Percentiles rank a stretch among this genome's conserved stretches.
Evolutionary conservation across 2,797 vertebrate species (phyloP).

Genomic region (Discoglossus pictus): DNA sequence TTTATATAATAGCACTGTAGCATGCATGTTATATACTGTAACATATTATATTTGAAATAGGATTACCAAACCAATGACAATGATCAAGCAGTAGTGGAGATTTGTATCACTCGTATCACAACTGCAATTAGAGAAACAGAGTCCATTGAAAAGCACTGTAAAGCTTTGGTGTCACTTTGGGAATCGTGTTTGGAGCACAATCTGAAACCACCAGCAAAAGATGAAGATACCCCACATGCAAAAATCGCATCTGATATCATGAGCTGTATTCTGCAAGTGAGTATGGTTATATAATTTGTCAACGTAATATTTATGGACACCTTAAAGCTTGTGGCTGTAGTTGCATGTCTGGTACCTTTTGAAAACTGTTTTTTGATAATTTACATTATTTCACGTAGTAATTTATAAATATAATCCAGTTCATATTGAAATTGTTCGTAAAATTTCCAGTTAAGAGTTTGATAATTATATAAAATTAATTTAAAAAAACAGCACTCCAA

Average conservation of each 20-base stretch:
- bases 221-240: conserved; percentile 88
- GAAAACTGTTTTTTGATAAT: no score
- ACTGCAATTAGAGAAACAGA: conserved; percentile 88
- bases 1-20: background rate
- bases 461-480: no score
- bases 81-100: conserved; percentile 95
- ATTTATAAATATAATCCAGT: no score
- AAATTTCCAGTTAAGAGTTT: no score
- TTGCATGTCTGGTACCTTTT: no score
- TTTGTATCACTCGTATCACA: conserved; percentile 93
- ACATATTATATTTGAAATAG: conserved; percentile 60
- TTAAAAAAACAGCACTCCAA: no score
- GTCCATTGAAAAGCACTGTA: conserved; percentile 84
- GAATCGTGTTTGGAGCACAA: conserved; percentile 92
- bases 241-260: conserved; percentile 97
- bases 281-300: background rate
- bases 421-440: no score
- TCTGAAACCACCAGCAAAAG: conserved; percentile 79
- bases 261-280: conserved; percentile 94
- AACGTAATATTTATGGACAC: no score
- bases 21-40: background rate
- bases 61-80: conserved; percentile 94
- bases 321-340: no score
- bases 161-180: conserved; percentile 88
- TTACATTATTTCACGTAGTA: no score